These are phyloP conservation scores for Epirrhoe tristata DNA, from an alignment of 2,888 invertebrate genomes.

Conservation along the genomic window DNA sequence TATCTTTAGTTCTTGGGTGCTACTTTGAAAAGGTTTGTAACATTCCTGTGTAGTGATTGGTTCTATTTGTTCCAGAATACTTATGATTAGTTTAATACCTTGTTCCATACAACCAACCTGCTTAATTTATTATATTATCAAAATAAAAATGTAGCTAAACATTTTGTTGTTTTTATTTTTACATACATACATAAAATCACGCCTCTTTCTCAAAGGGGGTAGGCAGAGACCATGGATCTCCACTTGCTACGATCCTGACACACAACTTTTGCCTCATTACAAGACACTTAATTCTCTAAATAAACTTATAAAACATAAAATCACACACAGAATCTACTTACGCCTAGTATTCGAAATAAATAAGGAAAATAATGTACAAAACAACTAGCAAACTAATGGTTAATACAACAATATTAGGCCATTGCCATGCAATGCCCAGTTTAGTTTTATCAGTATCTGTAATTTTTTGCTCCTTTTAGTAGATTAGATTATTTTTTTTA, in stretches of 20 bases:
- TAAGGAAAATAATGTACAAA: constrained; percentile 10
- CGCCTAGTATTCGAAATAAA: constrained; percentile 12
- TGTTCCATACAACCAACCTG: constrained; percentile 66
- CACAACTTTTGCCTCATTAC: background rate
- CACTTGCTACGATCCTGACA: too few relatives aligned
- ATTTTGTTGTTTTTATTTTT: constrained; percentile 34
- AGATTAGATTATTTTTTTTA: too few relatives aligned
- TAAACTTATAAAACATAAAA: background rate
- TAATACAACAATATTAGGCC: background rate
- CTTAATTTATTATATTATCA: constrained; percentile 79
- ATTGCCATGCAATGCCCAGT: background rate
- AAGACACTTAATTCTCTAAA: background rate
- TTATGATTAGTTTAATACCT: constrained; percentile 50
- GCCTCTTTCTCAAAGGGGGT: too few relatives aligned
- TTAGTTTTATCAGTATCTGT: too few relatives aligned
- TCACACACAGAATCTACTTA: constrained; percentile 8
- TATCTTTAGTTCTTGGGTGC: constrained; percentile 26
- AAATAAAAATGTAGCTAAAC: constrained; percentile 71
- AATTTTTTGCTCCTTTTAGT: too few relatives aligned
- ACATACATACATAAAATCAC: too few relatives aligned
- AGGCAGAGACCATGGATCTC: too few relatives aligned
- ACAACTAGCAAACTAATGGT: constrained; percentile 16
- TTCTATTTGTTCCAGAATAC: constrained; percentile 13
- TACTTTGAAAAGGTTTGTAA: constrained; percentile 35
- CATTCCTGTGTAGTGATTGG: constrained; percentile 60